Conservation (phyloP, 2,888 invertebrate species). For the Ophion costatus region DNA sequence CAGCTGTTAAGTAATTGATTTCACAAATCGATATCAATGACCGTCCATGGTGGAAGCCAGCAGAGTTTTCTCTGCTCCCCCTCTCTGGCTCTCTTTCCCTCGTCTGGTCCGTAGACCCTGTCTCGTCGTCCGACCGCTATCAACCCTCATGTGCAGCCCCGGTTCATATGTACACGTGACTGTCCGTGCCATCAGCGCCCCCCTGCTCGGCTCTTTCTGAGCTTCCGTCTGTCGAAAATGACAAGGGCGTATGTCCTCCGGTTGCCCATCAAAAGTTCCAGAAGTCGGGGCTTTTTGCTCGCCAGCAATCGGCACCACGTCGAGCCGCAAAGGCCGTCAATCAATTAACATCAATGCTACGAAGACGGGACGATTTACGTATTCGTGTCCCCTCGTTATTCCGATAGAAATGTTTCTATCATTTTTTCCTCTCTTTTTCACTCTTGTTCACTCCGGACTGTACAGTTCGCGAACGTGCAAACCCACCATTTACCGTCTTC, state of each 20-base stretch:
- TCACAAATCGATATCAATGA: slow-evolving; percentile 65
- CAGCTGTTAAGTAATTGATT: slow-evolving; percentile 69
- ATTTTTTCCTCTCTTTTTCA: neutral
- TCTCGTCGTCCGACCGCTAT: slow-evolving; percentile 33
- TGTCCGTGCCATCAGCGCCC: too few relatives aligned
- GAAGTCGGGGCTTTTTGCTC: too few relatives aligned
- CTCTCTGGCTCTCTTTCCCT: slow-evolving; percentile 28
- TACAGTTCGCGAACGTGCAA: neutral
- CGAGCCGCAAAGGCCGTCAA: too few relatives aligned
- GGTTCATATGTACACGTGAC: slow-evolving; percentile 15
- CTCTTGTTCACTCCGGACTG: too few relatives aligned
- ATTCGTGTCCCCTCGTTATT: neutral
- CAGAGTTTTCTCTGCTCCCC: slow-evolving; percentile 28
- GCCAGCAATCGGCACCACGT: too few relatives aligned
- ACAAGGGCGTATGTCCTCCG: too few relatives aligned
- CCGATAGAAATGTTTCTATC: neutral
- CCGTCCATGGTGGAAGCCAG: slow-evolving; percentile 53
- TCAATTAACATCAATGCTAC: neutral
- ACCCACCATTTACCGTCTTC: neutral
- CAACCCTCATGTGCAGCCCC: neutral
- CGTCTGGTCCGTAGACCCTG: slow-evolving; percentile 50
- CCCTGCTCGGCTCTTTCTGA: too few relatives aligned
- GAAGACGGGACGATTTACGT: neutral
- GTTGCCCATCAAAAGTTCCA: too few relatives aligned
- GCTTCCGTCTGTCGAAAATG: too few relatives aligned